phyloP scores from a whole-genome alignment of 2,888 invertebrate genomes.

The Clistopyga incitator region DNA sequence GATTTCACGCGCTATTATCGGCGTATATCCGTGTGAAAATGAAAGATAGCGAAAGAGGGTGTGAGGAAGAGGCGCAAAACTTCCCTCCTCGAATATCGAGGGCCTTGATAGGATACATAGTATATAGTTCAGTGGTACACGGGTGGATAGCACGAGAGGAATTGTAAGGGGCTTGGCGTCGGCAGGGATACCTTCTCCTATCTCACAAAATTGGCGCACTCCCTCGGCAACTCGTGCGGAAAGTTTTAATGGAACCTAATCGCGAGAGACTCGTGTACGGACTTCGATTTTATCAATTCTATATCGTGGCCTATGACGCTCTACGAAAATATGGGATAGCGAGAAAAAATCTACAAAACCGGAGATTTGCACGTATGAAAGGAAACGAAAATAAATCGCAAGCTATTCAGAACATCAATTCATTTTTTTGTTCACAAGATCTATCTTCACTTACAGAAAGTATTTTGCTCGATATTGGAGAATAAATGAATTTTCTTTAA shows the following conservation, averaged over 20 bases:
- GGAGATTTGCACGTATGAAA: not conserved
- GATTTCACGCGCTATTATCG: slow-evolving; percentile 64
- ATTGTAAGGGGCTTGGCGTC: slow-evolving; percentile 28
- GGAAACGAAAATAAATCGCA: not conserved
- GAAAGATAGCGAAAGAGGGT: slow-evolving; percentile 51
- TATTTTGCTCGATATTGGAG: no score
- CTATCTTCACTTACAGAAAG: no score
- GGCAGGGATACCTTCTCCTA: slow-evolving; percentile 36
- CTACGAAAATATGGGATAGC: not conserved
- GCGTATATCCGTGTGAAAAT: slow-evolving; percentile 63
- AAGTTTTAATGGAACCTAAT: slow-evolving; percentile 70
- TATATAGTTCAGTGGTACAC: slow-evolving; percentile 41
- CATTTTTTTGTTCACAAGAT: not conserved
- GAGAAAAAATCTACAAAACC: not conserved
- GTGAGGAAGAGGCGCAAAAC: slow-evolving; percentile 53
- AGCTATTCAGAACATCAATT: not conserved
- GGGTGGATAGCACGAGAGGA: slow-evolving; percentile 48
- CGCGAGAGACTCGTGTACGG: slow-evolving; percentile 60
- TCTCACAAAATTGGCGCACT: slow-evolving; percentile 58
- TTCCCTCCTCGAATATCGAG: slow-evolving; percentile 57
- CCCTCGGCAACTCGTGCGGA: slow-evolving; percentile 66
- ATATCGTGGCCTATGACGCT: slow-evolving; percentile 15
- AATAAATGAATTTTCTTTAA: no score
- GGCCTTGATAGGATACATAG: slow-evolving; percentile 32
- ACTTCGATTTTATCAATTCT: slow-evolving; percentile 60